phyloP scores from a whole-genome alignment of 92 coral and sea anemone species.

The Paramuricea clavata region DNA sequence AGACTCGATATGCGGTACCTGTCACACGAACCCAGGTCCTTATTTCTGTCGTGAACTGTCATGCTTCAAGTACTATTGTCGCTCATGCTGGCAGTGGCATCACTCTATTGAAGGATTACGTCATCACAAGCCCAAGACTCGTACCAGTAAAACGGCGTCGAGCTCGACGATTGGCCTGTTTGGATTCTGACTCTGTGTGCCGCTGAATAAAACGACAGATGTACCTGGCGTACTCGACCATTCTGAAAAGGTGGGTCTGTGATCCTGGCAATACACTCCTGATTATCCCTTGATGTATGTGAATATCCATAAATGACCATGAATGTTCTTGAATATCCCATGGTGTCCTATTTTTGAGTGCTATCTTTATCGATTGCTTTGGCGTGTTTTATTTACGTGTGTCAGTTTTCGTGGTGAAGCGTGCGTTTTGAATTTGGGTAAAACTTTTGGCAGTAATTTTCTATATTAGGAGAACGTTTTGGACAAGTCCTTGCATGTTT shows the following conservation, averaged over 20 bases:
- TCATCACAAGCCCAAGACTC: slow-evolving; percentile 88
- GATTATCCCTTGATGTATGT: slow-evolving; percentile 23
- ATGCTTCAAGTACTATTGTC: slow-evolving; percentile 98
- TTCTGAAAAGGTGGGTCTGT: slow-evolving; percentile 60
- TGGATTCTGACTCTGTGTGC: slow-evolving; percentile 16
- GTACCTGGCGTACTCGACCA: slow-evolving; percentile 34
- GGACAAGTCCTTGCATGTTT: too few relatives aligned
- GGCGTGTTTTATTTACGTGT: slow-evolving; percentile 22
- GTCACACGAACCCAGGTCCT: slow-evolving; percentile 93
- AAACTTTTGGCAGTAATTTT: too few relatives aligned
- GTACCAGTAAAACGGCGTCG: slow-evolving; percentile 74
- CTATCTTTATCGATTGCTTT: neutral
- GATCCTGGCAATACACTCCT: slow-evolving; percentile 28
- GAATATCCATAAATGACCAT: slow-evolving; percentile 22
- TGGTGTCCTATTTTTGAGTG: slow-evolving; percentile 15
- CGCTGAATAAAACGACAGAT: slow-evolving; percentile 25
- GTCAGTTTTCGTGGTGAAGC: slow-evolving; percentile 25
- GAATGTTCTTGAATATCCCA: slow-evolving; percentile 7
- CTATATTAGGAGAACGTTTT: too few relatives aligned
- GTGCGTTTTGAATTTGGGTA: neutral
- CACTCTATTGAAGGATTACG: slow-evolving; percentile 98
- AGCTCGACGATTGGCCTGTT: slow-evolving; percentile 42
- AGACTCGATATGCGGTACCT: slow-evolving; percentile 95
- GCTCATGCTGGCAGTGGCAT: slow-evolving; percentile 99
- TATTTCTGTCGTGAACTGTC: slow-evolving; percentile 97